These are phyloP conservation scores for Argya squamiceps DNA, from an alignment of 2,797 vertebrate species.

Conservation along the genomic window DNA sequence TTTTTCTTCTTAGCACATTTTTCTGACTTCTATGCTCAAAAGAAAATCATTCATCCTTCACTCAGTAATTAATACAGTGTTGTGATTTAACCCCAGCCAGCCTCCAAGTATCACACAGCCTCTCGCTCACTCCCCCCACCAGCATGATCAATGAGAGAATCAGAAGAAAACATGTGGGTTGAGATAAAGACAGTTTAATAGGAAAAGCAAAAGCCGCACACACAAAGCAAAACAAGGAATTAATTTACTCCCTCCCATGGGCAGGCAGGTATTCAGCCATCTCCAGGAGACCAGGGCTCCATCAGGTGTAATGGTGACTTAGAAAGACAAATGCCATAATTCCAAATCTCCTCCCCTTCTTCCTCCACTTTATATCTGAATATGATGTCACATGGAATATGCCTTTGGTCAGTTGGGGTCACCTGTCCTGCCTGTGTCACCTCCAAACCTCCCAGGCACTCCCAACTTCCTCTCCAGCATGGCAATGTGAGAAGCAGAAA, in stretches of 20 bases:
- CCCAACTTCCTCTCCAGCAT: rapidly evolving
- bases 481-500: not conserved
- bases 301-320: rapidly evolving
- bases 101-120: not conserved
- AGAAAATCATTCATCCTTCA: not conserved
- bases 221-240: not conserved
- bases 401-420: not conserved
- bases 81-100: not conserved
- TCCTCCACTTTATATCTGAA: not conserved
- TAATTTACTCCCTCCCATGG: not conserved
- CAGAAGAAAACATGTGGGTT: not conserved
- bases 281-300: not conserved
- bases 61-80: not conserved
- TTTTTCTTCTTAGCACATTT: not conserved
- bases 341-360: not conserved
- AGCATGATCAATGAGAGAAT: rapidly evolving
- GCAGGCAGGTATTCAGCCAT: not conserved
- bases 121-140: not conserved
- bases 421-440: not conserved
- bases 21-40: not conserved
- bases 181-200: not conserved
- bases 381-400: not conserved
- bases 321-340: rapidly evolving
- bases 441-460: not conserved
- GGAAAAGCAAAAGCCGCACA: not conserved